phyloP scores from a whole-genome alignment of 2,888 invertebrate genomes.

The Dendrolimus pini region DNA sequence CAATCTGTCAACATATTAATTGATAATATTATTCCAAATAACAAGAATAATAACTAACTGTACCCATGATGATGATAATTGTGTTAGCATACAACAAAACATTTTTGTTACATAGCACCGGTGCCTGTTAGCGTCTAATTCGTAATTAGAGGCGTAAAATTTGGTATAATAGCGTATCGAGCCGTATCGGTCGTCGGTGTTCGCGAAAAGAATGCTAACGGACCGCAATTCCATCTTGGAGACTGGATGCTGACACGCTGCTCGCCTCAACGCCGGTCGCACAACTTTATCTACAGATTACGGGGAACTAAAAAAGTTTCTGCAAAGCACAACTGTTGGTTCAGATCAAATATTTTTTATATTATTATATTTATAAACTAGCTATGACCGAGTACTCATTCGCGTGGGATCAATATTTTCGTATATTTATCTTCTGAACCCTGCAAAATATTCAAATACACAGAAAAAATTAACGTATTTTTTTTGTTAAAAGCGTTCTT shows the following conservation, averaged over 20 bases:
- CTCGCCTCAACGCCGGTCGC: slow-evolving; percentile 2
- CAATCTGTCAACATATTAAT: too few species aligned
- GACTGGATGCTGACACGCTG: slow-evolving; percentile 11
- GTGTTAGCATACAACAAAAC: not conserved
- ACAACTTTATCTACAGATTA: not conserved
- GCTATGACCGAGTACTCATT: too few species aligned
- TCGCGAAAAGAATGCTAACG: slow-evolving; percentile 64
- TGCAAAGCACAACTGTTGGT: too few species aligned
- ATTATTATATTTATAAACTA: too few species aligned
- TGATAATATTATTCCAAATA: not conserved
- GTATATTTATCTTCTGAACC: too few species aligned
- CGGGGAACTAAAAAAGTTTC: too few species aligned
- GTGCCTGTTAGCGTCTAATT: slow-evolving; percentile 39
- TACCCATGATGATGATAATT: not conserved
- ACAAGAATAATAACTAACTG: not conserved
- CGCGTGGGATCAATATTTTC: too few species aligned
- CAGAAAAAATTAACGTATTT: too few species aligned
- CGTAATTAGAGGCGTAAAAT: slow-evolving; percentile 58
- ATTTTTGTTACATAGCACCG: slow-evolving; percentile 1
- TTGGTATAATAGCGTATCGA: slow-evolving; percentile 44
- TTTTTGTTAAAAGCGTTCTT: too few species aligned
- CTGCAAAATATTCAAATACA: too few species aligned
- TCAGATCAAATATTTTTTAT: too few species aligned
- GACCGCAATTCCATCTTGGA: slow-evolving; percentile 40
- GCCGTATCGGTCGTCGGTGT: slow-evolving; percentile 34